Conservation (phyloP, 37 sponge, comb jelly and placozoan species). For the Haliclona indistincta region DNA sequence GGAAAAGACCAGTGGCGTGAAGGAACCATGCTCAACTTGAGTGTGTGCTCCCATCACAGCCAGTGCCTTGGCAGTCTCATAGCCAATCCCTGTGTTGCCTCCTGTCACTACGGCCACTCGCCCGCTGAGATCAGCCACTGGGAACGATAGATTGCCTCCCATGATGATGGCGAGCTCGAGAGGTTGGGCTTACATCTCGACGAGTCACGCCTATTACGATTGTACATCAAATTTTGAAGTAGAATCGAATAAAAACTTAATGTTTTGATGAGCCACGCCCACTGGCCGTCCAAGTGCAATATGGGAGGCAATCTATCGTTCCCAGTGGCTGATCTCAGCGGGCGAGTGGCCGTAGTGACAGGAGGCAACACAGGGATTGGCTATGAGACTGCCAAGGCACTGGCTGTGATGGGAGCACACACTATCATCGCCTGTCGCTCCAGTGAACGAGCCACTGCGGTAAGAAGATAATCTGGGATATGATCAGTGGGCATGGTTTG, state of each 20-base stretch:
- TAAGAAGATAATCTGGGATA: slow-evolving; percentile 5
- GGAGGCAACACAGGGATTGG: slow-evolving; percentile 86
- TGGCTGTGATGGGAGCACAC: slow-evolving; percentile 78
- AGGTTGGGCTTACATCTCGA: not conserved
- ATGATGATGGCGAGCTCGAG: not conserved
- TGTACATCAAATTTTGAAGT: not conserved
- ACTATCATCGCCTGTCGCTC: slow-evolving; percentile 78
- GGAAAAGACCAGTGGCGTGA: too few relatives aligned
- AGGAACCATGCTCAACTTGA: too few relatives aligned
- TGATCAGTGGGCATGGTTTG: not conserved
- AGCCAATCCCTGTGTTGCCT: slow-evolving; percentile 63
- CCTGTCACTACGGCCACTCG: slow-evolving; percentile 64
- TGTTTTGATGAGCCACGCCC: not conserved
- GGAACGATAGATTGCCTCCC: not conserved
- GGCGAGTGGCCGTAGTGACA: slow-evolving; percentile 75
- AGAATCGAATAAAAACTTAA: not conserved
- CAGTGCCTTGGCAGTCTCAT: slow-evolving; percentile 63
- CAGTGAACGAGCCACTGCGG: slow-evolving; percentile 56
- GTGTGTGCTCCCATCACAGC: slow-evolving; percentile 63
- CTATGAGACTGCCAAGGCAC: slow-evolving; percentile 75
- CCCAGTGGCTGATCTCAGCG: slow-evolving; percentile 60
- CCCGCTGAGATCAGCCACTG: slow-evolving; percentile 16
- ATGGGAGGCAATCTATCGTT: slow-evolving; percentile 58
- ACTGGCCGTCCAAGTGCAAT: not conserved
- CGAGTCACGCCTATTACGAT: not conserved